phyloP scores from a whole-genome alignment of 2,888 invertebrate genomes.

The Rhaphigaster nebulosa region DNA sequence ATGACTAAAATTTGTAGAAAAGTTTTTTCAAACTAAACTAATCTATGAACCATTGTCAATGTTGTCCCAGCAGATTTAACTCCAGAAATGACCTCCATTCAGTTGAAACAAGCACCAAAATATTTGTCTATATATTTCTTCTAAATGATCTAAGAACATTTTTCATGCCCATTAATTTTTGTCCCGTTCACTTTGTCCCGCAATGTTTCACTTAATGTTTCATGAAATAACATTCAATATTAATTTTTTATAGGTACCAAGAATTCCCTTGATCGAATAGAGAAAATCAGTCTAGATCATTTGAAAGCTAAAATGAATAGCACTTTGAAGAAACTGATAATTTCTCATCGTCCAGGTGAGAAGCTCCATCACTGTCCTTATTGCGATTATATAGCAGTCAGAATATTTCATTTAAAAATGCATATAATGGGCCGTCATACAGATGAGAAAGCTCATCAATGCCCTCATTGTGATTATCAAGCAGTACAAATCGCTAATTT shows the following conservation, averaged over 20 bases:
- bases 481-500: not conserved
- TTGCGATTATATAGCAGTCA: not conserved
- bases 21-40: no score
- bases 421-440: not conserved
- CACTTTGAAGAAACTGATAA: not conserved
- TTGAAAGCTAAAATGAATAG: no score
- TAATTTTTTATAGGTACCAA: not conserved
- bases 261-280: not conserved
- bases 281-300: not conserved
- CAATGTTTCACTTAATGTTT: no score
- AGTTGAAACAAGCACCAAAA: no score
- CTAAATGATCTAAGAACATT: no score
- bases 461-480: not conserved
- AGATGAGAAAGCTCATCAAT: not conserved
- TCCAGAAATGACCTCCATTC: no score
- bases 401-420: not conserved
- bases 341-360: not conserved
- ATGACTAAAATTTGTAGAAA: no score
- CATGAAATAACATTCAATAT: not conserved
- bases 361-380: not conserved
- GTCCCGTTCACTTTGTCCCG: no score
- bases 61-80: no score
- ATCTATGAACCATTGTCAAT: no score
- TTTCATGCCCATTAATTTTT: no score
- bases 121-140: no score